A percentile compares a stretch with the other conserved stretches of the same genome.
These are phyloP conservation scores for Lepidochrysops patricia DNA, from an alignment of 2,888 invertebrate genomes.

Conservation along the genomic window DNA sequence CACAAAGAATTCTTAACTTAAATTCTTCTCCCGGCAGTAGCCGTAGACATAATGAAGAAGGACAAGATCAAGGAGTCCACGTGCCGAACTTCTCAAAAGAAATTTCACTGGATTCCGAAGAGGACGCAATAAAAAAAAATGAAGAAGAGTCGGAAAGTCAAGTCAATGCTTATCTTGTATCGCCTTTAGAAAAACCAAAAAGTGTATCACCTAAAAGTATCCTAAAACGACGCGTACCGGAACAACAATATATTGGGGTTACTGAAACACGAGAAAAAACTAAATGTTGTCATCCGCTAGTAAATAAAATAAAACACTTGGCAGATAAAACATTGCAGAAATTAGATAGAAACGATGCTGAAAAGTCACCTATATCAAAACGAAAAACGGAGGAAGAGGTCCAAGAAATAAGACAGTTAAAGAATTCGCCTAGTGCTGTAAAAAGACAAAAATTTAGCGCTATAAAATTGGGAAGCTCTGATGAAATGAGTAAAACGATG, in stretches of 20 bases:
- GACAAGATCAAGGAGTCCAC: slow-evolving; percentile 60
- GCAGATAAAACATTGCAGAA: slow-evolving; percentile 76
- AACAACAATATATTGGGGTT: slow-evolving; percentile 53
- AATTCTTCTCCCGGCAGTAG: slow-evolving; percentile 70
- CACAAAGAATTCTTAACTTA: slow-evolving; percentile 59
- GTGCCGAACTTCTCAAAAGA: slow-evolving; percentile 69
- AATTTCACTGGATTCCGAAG: slow-evolving; percentile 63
- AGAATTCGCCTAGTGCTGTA: slow-evolving; percentile 76
- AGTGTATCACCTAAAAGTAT: slow-evolving; percentile 69
- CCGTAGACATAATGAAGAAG: slow-evolving; percentile 62
- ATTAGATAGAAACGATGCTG: slow-evolving; percentile 58
- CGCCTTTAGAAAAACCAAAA: slow-evolving; percentile 52
- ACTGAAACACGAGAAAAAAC: slow-evolving; percentile 67
- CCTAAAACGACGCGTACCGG: slow-evolving; percentile 65
- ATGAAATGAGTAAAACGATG: slow-evolving; percentile 68
- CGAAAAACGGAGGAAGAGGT: slow-evolving; percentile 69
- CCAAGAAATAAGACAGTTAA: slow-evolving; percentile 76
- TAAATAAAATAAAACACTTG: slow-evolving; percentile 77
- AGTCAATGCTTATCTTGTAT: slow-evolving; percentile 38
- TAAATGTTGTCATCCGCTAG: slow-evolving; percentile 76
- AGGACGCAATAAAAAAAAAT: slow-evolving; percentile 46
- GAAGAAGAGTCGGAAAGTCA: slow-evolving; percentile 44
- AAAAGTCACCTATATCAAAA: slow-evolving; percentile 55
- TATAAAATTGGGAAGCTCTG: slow-evolving; percentile 65
- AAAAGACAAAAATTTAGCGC: slow-evolving; percentile 69